These are phyloP conservation scores for Cepphus grylle DNA, from an alignment of 2,113 vertebrate genomes.

Conservation along the genomic window DNA sequence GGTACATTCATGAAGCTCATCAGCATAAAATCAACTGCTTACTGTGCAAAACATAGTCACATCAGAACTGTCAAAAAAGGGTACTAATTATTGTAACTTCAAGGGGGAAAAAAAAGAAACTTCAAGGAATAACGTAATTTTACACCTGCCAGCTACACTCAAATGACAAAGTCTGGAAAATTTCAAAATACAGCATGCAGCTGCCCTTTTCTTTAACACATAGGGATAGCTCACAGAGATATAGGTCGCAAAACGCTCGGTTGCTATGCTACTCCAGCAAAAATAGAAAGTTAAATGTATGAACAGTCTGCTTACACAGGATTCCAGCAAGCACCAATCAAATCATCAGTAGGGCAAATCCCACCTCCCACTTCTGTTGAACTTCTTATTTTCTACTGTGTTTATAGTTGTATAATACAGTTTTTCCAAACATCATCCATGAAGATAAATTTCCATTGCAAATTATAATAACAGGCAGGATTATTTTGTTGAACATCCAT, in stretches of 20 bases:
- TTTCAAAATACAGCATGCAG: not conserved
- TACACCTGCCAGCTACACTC: slow-evolving; percentile 4
- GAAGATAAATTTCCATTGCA: not conserved
- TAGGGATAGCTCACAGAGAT: not conserved
- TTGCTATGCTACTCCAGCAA: slow-evolving; percentile 43
- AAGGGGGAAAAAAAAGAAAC: not conserved
- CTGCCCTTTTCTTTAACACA: slow-evolving; percentile 25
- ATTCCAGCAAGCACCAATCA: slow-evolving; percentile 2
- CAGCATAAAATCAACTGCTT: slow-evolving; percentile 34
- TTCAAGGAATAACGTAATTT: slow-evolving; percentile 17
- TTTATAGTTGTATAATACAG: not conserved
- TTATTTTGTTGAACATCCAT: not conserved
- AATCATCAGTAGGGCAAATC: not conserved
- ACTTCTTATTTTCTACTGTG: not conserved
- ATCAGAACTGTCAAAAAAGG: slow-evolving; percentile 10
- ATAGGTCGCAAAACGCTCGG: slow-evolving; percentile 13
- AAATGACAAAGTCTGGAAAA: slow-evolving; percentile 11
- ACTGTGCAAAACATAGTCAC: slow-evolving; percentile 19
- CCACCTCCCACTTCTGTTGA: not conserved
- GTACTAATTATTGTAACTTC: slow-evolving; percentile 17
- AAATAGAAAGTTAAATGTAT: slow-evolving; percentile 49
- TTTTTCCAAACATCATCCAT: not conserved
- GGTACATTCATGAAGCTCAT: slow-evolving; percentile 25
- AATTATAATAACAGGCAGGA: not conserved
- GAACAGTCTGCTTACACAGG: not conserved